Evolutionary conservation across 2,888 invertebrate species (phyloP).

Genomic region (Watsonalla cultraria): DNA sequence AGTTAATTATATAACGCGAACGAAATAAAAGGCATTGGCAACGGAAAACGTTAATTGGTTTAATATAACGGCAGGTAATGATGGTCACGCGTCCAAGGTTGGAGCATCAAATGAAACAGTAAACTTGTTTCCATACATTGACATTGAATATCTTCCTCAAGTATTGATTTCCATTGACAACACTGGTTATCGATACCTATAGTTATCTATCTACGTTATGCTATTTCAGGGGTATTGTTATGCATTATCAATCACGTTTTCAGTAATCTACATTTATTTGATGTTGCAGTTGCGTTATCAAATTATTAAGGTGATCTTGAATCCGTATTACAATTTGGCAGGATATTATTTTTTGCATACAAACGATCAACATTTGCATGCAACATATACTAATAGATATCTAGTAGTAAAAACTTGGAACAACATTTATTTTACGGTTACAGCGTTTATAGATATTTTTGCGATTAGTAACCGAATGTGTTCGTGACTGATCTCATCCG

Average conservation of each 20-base stretch:
- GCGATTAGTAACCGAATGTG: no score
- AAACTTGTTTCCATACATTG: conserved; percentile 24
- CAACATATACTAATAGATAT: no score
- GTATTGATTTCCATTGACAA: conserved; percentile 50
- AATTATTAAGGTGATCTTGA: no score
- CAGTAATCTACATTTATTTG: not conserved
- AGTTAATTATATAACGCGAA: conserved; percentile 17
- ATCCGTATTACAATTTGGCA: no score
- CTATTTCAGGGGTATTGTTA: not conserved
- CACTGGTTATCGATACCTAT: conserved; percentile 13
- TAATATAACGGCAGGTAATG: conserved; percentile 4
- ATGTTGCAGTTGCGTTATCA: no score
- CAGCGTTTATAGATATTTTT: no score
- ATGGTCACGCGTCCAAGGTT: conserved; percentile 12
- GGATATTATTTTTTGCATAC: no score
- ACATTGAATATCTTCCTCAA: conserved; percentile 38
- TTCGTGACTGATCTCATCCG: no score
- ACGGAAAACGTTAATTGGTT: conserved; percentile 26
- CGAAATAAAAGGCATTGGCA: conserved; percentile 11
- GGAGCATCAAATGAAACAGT: conserved; percentile 17
- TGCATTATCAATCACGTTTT: not conserved
- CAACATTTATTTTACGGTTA: no score
- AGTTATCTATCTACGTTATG: conserved; percentile 8
- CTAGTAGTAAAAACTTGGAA: no score
- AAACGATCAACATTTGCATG: no score